Evolutionary conservation across 2,888 invertebrate species (phyloP).

Genomic region (Auanema freiburgensis): DNA sequence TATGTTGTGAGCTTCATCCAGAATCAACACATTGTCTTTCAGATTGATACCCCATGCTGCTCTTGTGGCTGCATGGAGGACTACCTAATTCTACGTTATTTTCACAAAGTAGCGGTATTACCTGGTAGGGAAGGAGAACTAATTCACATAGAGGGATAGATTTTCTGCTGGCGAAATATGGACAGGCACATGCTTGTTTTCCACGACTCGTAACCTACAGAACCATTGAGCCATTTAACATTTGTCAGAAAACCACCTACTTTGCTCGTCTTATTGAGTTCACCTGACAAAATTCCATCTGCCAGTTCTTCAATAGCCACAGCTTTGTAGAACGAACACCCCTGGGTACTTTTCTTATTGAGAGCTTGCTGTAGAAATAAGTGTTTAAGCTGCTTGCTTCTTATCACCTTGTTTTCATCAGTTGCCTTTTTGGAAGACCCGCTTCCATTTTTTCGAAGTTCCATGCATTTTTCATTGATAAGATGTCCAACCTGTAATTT

Average conservation of each 20-base stretch:
- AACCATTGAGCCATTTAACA: neutral
- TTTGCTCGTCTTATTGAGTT: slow-evolving; percentile 17
- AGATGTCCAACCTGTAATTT: slow-evolving; percentile 23
- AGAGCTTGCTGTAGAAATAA: neutral
- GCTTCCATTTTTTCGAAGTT: slow-evolving; percentile 45
- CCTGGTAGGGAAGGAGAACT: slow-evolving; percentile 66
- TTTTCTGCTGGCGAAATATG: slow-evolving; percentile 86
- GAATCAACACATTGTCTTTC: slow-evolving; percentile 79
- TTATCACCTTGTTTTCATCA: slow-evolving; percentile 16
- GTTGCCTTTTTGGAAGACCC: slow-evolving; percentile 19
- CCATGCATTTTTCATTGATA: slow-evolving; percentile 59
- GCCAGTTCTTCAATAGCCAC: slow-evolving; percentile 70
- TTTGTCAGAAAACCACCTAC: slow-evolving; percentile 7
- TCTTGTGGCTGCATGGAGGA: slow-evolving; percentile 80
- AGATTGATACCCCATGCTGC: slow-evolving; percentile 76
- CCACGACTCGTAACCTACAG: slow-evolving; percentile 68
- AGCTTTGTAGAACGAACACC: slow-evolving; percentile 76
- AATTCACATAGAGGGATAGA: slow-evolving; percentile 81
- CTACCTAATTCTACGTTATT: slow-evolving; percentile 70
- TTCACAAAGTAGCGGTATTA: neutral
- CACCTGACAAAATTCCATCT: slow-evolving; percentile 67
- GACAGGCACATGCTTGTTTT: slow-evolving; percentile 79
- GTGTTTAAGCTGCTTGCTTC: neutral
- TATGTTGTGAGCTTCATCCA: slow-evolving; percentile 95
- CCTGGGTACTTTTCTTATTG: neutral